These are phyloP conservation scores for Brenthis hecate DNA, from an alignment of 2,888 invertebrate genomes.

Conservation along the genomic window DNA sequence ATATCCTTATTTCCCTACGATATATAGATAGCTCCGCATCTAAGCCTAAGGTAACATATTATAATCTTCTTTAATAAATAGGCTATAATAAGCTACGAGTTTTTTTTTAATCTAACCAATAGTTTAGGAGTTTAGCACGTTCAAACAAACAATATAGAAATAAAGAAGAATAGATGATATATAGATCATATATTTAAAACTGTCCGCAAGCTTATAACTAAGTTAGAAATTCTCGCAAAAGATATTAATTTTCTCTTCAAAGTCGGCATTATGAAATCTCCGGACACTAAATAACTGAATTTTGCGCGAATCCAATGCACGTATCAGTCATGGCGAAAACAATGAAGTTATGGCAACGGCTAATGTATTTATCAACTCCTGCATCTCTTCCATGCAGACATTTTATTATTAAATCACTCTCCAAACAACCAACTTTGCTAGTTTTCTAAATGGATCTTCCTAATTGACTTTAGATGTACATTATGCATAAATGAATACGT, in stretches of 20 bases:
- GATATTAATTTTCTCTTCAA: slow-evolving; percentile 23
- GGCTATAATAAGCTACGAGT: too few species aligned
- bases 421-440: slow-evolving; percentile 21
- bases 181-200: slow-evolving; percentile 1
- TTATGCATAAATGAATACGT: background rate
- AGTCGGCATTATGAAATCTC: slow-evolving; percentile 30
- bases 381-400: slow-evolving; percentile 39
- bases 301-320: slow-evolving; percentile 44
- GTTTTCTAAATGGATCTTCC: slow-evolving; percentile 15
- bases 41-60: too few species aligned
- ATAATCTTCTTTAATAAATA: too few species aligned
- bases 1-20: too few species aligned
- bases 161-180: too few species aligned
- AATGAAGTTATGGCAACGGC: slow-evolving; percentile 48
- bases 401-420: slow-evolving; percentile 32
- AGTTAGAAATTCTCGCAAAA: slow-evolving; percentile 15
- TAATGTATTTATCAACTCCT: slow-evolving; percentile 45
- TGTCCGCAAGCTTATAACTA: slow-evolving; percentile 1
- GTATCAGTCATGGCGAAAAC: slow-evolving; percentile 47
- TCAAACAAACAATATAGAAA: too few species aligned
- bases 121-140: too few species aligned
- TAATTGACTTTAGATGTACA: slow-evolving; percentile 10
- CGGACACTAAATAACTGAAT: slow-evolving; percentile 42
- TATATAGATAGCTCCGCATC: too few species aligned
- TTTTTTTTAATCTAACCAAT: too few species aligned